Conservation (phyloP, 2,888 invertebrate genomes). For the Eristalis pertinax region DNA sequence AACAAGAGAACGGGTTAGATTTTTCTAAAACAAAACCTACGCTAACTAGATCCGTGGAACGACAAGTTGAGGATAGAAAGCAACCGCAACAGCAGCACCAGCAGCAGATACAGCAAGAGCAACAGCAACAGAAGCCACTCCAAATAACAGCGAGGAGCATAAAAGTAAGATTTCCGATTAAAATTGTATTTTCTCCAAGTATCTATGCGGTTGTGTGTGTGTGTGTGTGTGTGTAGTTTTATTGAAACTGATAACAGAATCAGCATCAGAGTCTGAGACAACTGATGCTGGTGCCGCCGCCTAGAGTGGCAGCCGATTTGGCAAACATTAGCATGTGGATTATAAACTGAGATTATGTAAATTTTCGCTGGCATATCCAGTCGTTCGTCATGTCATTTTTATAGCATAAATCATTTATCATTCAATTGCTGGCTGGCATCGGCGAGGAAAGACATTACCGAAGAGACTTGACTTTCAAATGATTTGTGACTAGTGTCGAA, state of each 20-base stretch:
- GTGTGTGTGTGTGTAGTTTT: not conserved
- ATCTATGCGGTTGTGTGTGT: too few relatives aligned
- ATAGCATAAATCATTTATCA: not conserved
- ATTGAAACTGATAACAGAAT: constrained; percentile 34
- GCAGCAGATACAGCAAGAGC: not conserved
- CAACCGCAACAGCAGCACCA: constrained; percentile 44
- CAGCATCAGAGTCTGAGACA: not conserved
- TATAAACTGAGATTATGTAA: not conserved
- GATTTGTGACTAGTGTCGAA: not conserved
- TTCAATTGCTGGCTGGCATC: not conserved
- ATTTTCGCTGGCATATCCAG: not conserved
- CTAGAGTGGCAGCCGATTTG: not conserved
- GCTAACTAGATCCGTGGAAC: constrained; percentile 27
- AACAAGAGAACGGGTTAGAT: constrained; percentile 60
- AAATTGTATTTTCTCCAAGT: constrained; percentile 1
- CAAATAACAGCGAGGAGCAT: constrained; percentile 65
- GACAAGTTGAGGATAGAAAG: constrained; percentile 39
- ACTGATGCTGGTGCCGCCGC: not conserved
- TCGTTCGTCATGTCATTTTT: not conserved
- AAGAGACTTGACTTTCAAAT: not conserved
- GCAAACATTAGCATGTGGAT: not conserved
- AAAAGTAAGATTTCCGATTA: constrained; percentile 57
- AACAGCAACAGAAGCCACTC: constrained; percentile 65
- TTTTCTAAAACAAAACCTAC: constrained; percentile 17
- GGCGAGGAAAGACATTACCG: not conserved